phyloP scores from a whole-genome alignment of 2,888 invertebrate species.

The Rutpela maculata region DNA sequence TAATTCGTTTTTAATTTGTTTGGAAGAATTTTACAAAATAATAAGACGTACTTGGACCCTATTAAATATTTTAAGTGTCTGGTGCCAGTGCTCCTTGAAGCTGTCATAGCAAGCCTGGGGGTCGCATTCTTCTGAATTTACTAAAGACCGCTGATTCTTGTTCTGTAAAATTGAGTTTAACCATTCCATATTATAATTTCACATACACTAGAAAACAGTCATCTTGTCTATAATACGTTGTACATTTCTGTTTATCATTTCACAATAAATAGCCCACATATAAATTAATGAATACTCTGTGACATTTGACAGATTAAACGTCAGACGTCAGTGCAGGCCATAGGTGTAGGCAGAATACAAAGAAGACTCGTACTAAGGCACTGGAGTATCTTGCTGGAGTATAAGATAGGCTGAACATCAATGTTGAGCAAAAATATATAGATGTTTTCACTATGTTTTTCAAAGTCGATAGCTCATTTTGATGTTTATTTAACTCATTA shows the following conservation, averaged over 20 bases:
- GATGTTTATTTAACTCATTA: too few species aligned
- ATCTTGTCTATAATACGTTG: conserved; percentile 39
- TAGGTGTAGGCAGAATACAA: too few species aligned
- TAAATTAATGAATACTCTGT: neutral
- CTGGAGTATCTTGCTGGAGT: too few species aligned
- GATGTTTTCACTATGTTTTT: too few species aligned
- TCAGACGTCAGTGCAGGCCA: neutral
- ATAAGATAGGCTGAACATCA: too few species aligned
- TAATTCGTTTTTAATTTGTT: too few species aligned
- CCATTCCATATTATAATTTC: conserved; percentile 68
- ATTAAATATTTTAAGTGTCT: conserved; percentile 89
- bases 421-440: too few species aligned
- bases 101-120: conserved; percentile 94
- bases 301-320: conserved; percentile 29
- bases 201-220: conserved; percentile 39
- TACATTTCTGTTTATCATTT: conserved; percentile 45
- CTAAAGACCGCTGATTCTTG: conserved; percentile 64
- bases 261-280: conserved; percentile 37
- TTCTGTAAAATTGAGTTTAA: conserved; percentile 64
- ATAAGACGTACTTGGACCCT: conserved; percentile 79
- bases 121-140: conserved; percentile 75
- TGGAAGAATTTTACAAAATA: neutral
- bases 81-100: conserved; percentile 96
- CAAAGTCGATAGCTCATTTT: too few species aligned
- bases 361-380: too few species aligned